phyloP scores from a whole-genome alignment of 2,113 vertebrate species.

The Enhydra lutris region DNA sequence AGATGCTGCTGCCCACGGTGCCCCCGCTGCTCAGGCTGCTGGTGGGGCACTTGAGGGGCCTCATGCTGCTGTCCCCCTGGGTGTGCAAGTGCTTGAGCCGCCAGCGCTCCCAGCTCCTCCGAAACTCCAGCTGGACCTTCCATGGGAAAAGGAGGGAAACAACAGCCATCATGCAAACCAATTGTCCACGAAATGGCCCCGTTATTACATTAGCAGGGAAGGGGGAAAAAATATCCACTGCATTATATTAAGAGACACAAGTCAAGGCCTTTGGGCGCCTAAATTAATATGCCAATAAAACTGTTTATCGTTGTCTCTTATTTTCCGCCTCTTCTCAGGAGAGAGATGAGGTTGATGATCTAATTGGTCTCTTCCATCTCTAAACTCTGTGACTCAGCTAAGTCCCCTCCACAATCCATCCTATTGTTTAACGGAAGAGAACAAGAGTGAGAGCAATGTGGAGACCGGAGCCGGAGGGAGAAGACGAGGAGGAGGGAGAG shows the following conservation, averaged over 20 bases:
- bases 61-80: constrained; percentile 86
- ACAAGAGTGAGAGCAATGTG: not conserved
- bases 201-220: constrained; percentile 57
- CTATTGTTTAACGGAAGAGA: not conserved
- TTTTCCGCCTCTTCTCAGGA: constrained; percentile 59
- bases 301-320: constrained; percentile 69
- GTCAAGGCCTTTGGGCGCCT: constrained; percentile 67
- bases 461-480: not conserved
- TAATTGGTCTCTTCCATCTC: constrained; percentile 63
- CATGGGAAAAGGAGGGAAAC: constrained; percentile 49
- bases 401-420: constrained; percentile 69
- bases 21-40: constrained; percentile 85
- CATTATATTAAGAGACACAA: constrained; percentile 65
- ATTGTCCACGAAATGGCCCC: constrained; percentile 51
- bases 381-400: constrained; percentile 62
- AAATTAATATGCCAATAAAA: constrained; percentile 78
- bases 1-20: constrained; percentile 82
- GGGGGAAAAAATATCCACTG: constrained; percentile 40
- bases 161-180: constrained; percentile 51
- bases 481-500: not conserved
- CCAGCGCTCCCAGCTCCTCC: constrained; percentile 87
- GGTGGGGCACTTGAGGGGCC: constrained; percentile 83
- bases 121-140: constrained; percentile 88
- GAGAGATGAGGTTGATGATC: constrained; percentile 52
- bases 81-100: constrained; percentile 80